Conservation (phyloP, 2,888 invertebrate genomes). For the Lingula anatina region DNA sequence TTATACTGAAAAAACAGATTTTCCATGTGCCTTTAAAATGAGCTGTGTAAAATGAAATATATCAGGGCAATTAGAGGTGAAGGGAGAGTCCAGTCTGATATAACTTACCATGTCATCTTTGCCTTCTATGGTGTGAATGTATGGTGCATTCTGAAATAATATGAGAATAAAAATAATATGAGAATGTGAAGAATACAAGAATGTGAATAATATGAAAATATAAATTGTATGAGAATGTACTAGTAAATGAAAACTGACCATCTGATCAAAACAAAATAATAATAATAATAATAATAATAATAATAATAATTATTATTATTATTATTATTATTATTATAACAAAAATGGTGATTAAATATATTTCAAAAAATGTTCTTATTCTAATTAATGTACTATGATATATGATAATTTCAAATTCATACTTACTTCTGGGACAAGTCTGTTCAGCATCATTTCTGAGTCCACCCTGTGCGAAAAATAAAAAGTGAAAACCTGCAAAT, state of each 20-base stretch:
- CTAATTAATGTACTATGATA: not conserved
- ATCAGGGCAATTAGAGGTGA: not conserved
- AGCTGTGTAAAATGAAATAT: no score
- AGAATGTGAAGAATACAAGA: not conserved
- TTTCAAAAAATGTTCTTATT: not conserved
- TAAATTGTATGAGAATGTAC: no score
- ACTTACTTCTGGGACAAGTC: conserved; percentile 85
- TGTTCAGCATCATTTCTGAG: conserved; percentile 99
- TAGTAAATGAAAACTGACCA: no score
- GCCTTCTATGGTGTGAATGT: conserved; percentile 95
- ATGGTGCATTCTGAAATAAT: conserved; percentile 71
- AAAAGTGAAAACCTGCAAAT: no score
- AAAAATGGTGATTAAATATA: no score
- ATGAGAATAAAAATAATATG: conserved; percentile 12
- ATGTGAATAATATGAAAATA: not conserved
- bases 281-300: no score
- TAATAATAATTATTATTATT: no score
- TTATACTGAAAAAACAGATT: not conserved
- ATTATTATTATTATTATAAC: no score
- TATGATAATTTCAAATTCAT: not conserved
- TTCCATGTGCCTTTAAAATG: no score
- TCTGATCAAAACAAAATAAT: no score
- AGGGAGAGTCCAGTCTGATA: not conserved
- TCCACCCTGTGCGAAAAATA: conserved; percentile 69
- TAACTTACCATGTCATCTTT: conserved; percentile 92